phyloP scores from a whole-genome alignment of 2,113 vertebrate genomes.

The Rhineura floridana region DNA sequence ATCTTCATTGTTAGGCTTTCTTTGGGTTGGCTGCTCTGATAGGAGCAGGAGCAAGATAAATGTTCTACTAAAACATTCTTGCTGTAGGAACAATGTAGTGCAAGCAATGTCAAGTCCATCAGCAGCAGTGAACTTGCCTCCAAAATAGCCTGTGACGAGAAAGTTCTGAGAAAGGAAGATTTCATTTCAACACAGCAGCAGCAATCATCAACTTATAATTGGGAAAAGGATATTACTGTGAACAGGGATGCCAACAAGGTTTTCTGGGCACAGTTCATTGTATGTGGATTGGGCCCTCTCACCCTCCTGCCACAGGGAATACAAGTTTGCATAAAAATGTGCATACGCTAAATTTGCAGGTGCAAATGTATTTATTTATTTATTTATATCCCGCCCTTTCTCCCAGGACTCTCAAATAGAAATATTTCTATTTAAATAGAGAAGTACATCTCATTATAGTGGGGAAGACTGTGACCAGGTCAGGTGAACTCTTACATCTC shows the following conservation, averaged over 20 bases:
- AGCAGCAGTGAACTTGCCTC: slow-evolving; percentile 36
- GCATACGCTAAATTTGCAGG: too few species aligned
- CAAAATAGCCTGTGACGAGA: slow-evolving; percentile 46
- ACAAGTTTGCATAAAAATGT: neutral
- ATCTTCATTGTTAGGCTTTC: slow-evolving; percentile 36
- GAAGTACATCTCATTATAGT: too few species aligned
- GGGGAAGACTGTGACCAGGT: too few species aligned
- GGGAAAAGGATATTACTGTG: slow-evolving; percentile 7
- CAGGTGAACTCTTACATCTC: too few species aligned
- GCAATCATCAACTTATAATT: slow-evolving; percentile 21
- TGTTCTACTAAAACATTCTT: slow-evolving; percentile 20
- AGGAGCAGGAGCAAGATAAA: slow-evolving; percentile 50
- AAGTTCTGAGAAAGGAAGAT: slow-evolving; percentile 52
- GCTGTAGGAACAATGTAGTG: slow-evolving; percentile 35
- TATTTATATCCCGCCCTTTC: too few species aligned
- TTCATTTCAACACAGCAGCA: slow-evolving; percentile 55
- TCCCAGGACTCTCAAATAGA: too few species aligned
- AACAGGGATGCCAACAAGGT: slow-evolving; percentile 15
- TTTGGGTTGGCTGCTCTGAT: slow-evolving; percentile 54
- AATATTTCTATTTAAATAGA: too few species aligned
- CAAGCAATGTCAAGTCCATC: slow-evolving; percentile 54
- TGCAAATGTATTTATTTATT: too few species aligned
- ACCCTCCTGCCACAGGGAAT: neutral
- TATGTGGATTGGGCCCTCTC: neutral
- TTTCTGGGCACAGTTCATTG: neutral